A percentile compares a stretch with the other conserved stretches of the same genome.
Evolutionary conservation across 2,888 invertebrate genomes (phyloP).

Genomic region (Pheosia gnoma): DNA sequence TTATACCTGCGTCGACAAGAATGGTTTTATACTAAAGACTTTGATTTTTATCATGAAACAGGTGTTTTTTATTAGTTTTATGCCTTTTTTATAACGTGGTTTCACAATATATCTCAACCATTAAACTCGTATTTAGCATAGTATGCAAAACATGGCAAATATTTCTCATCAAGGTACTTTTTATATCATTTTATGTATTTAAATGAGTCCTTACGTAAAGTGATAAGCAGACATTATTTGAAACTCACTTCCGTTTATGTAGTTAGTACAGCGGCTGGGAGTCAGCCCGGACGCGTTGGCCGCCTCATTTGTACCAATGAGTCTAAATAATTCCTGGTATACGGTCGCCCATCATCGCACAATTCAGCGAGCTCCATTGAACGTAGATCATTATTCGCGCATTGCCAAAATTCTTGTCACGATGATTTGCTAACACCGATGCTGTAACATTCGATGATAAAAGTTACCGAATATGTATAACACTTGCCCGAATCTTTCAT

Average conservation of each 20-base stretch:
- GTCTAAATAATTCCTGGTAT: conserved; percentile 48
- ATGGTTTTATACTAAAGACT: neutral
- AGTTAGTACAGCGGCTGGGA: conserved; percentile 60
- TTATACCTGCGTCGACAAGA: neutral
- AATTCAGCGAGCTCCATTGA: conserved; percentile 24
- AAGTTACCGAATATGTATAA: conserved; percentile 30
- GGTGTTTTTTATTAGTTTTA: neutral
- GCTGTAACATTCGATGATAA: conserved; percentile 19
- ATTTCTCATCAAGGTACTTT: neutral
- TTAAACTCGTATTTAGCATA: neutral
- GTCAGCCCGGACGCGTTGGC: conserved; percentile 58
- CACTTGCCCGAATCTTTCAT: conserved; percentile 26
- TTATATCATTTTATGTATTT: neutral
- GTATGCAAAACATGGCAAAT: too few species aligned
- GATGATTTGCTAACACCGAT: conserved; percentile 18
- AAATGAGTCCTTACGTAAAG: neutral
- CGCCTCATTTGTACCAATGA: conserved; percentile 57
- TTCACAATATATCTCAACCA: neutral
- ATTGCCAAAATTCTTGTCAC: conserved; percentile 26
- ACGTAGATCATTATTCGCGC: conserved; percentile 26
- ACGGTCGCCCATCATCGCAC: conserved; percentile 33
- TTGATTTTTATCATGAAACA: neutral
- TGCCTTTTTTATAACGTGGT: neutral
- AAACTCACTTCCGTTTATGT: conserved; percentile 42
- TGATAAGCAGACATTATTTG: neutral